Evolutionary conservation across 2,888 invertebrate genomes (phyloP).

Genomic region (Leptopilina myrica): DNA sequence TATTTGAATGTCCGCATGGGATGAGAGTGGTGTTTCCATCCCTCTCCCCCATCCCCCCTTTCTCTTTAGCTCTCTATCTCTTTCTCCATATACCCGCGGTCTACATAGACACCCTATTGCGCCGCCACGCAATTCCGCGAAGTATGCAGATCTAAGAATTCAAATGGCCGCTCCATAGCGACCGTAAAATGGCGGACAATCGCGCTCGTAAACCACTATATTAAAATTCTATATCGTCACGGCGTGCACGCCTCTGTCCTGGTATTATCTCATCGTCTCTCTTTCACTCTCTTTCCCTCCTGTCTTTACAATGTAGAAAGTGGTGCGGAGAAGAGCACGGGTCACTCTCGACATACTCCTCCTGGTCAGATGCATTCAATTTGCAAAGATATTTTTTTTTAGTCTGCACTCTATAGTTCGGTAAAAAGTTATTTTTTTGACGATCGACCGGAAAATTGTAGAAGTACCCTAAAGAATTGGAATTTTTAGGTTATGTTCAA

Average conservation of each 20-base stretch:
- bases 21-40: constrained; percentile 38
- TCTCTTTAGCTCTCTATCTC: background rate
- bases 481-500: no score
- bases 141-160: constrained; percentile 77
- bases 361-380: no score
- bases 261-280: constrained; percentile 53
- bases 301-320: constrained; percentile 51
- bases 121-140: constrained; percentile 73
- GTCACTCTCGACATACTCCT: constrained; percentile 43
- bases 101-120: constrained; percentile 50
- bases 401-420: no score
- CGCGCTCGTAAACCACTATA: constrained; percentile 76
- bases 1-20: constrained; percentile 65
- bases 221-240: constrained; percentile 76
- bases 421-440: no score
- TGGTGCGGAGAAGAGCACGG: constrained; percentile 45
- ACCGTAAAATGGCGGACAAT: constrained; percentile 76
- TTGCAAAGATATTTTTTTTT: no score
- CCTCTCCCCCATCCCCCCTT: constrained; percentile 14
- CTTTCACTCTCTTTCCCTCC: constrained; percentile 34
- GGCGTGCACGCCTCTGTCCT: constrained; percentile 51
- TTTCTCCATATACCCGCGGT: constrained; percentile 19
- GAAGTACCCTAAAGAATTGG: no score
- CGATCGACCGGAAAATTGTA: no score
- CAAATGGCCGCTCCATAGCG: constrained; percentile 74